phyloP scores from a whole-genome alignment of 2,888 invertebrate genomes.

The Thysanoteuthis rhombus region DNA sequence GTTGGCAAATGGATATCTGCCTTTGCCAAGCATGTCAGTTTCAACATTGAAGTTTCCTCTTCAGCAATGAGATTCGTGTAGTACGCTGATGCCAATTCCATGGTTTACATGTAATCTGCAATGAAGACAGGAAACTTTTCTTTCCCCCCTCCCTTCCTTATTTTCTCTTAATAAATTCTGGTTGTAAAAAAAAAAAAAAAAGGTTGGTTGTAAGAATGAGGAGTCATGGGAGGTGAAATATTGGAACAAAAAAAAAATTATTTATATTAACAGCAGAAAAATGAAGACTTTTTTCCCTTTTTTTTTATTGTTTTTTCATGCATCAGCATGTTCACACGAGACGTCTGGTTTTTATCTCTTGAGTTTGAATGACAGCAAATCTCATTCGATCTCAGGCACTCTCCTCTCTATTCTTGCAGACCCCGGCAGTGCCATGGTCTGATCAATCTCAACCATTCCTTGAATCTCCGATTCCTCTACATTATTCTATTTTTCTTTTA shows the following conservation, averaged over 20 bases:
- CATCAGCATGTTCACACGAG: not conserved
- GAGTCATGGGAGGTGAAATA: too few species aligned
- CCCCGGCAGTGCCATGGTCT: not conserved
- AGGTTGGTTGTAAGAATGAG: too few species aligned
- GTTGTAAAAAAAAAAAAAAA: not conserved
- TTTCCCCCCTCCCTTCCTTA: too few species aligned
- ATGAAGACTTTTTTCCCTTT: too few species aligned
- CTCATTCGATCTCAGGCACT: not conserved
- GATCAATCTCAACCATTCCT: not conserved
- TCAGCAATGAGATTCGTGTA: constrained; percentile 1
- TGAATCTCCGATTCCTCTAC: not conserved
- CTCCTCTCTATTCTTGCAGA: not conserved
- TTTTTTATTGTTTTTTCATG: too few species aligned
- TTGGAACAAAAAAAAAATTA: too few species aligned
- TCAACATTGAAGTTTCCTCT: constrained; percentile 23
- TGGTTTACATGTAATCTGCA: constrained; percentile 21
- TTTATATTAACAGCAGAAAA: too few species aligned
- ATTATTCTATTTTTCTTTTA: not conserved
- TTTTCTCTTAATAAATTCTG: not conserved
- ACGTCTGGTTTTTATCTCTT: not conserved
- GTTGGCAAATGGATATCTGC: constrained; percentile 18
- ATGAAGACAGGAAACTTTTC: not conserved
- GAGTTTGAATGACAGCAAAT: too few species aligned
- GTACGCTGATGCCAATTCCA: not conserved
- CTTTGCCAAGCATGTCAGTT: constrained; percentile 16